Percentiles rank a stretch among this genome's conserved stretches.
These are phyloP conservation scores for Hipposideros larvatus DNA, from an alignment of 2,797 vertebrate genomes.

Conservation along the genomic window DNA sequence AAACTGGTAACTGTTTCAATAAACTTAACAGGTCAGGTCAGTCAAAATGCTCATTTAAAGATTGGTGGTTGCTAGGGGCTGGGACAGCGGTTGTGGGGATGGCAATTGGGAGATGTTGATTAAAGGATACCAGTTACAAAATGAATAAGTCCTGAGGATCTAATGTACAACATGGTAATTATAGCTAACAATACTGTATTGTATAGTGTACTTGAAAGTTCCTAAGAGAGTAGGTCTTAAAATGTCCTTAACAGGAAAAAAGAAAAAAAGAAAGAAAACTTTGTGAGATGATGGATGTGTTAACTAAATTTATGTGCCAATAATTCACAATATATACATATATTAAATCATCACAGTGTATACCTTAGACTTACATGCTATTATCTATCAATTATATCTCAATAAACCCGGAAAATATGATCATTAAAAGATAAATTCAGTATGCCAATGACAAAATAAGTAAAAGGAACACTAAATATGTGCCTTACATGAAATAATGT, in stretches of 20 bases:
- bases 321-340: not conserved
- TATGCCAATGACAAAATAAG: not conserved
- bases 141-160: not conserved
- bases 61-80: not conserved
- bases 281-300: not conserved
- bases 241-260: not conserved
- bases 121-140: not conserved
- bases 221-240: not conserved
- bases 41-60: not conserved
- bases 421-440: not conserved
- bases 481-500: not conserved
- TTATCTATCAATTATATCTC: not conserved
- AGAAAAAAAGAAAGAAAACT: not conserved
- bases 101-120: too few relatives aligned
- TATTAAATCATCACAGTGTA: too few relatives aligned
- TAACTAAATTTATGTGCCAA: too few relatives aligned
- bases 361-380: not conserved
- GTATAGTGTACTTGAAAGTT: not conserved
- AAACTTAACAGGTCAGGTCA: not conserved
- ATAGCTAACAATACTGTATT: not conserved
- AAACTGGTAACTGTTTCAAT: not conserved
- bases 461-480: not conserved
- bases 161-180: not conserved
- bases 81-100: accelerated
- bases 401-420: not conserved